Base-by-base conservation (phyloP, 1,140 invertebrate genomes). In the Paralvinella palmiformis region DNA sequence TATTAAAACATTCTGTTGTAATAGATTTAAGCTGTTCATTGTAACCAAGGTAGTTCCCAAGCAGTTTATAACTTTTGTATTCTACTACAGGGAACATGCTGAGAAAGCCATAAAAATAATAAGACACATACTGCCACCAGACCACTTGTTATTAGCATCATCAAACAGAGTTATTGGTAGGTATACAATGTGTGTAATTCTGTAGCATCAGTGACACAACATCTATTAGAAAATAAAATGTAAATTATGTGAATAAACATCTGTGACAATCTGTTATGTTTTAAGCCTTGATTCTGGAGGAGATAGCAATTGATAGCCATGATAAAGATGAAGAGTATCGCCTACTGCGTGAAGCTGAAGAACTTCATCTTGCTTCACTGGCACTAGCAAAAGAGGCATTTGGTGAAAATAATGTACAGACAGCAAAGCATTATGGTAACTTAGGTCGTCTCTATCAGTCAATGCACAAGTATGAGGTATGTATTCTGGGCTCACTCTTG, bases 371-470 rank as follows among this genome's bases (percentile, higher is more conserved):
- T 56, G 87, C 87, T 57, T 91, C 92, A 10, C 81, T 95, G 24
- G 79, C 85, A 32, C 80, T 94, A 61, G 87, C 90, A 1, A 85
- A 86, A 75, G 84, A 86, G 71, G 86, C 88, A 0, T 94, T 95
- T 77, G 93, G 92, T 3, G 91, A 94, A 79, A 87, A 87, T 75
- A 95, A 95, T 79, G 90, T 96, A 10, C 91, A 94, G 81, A 95
- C 92, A 4, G 92, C 92, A 3, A 96, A 95, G 75, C 91, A 95
- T 78, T 96, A 94, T 80, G 92, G 92, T 1, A 96, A 96, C 81
- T 83, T 96, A 50, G 93, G 92, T 52, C 76, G 87, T 33, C 83
- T 96, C 2, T 96, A 94, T 83, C 92, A 96, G 81, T 92, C 90
- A 68, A 94, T 95, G 91, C 86, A 87, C 72, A 86, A 87, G 74